Evolutionary conservation across 2,888 invertebrate species (phyloP), one percentile per base, ranked within the genome.

Genomic region (Parthenolecanium corni): DNA sequence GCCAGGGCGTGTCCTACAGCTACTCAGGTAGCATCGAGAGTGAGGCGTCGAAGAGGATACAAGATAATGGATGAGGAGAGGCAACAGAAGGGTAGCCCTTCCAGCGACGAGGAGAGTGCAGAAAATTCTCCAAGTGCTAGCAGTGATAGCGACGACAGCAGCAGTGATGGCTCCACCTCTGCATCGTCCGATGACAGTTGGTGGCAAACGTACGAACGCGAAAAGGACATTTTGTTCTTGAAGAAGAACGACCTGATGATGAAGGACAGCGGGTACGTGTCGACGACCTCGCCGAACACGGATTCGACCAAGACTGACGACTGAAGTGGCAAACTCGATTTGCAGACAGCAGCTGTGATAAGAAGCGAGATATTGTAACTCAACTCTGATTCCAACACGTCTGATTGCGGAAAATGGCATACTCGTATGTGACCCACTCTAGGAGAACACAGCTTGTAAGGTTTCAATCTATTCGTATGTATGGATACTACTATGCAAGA

Each of bases 161-260:
- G 16, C 24, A 62, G 62, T 46, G 53, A 24, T 16, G 62, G 52
- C 20, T 63, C 63, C 1, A 63, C 63, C 16, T 63, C 63, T 18
- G 63, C 42, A 25, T 63, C 63, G 14, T 63, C 63, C 21, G 63
- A 63, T n/a, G 53, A 63, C 21, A 63, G 63, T 18, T 63, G 63
- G 63, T 63, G 63, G 63, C 53, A 54, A 16, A 23, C 44, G 36
- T 63, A 63, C 38, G 31, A 63, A 36, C 44, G 21, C 16, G 18
- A 53, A 16, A 63, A 63, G 18, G 54, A 53, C 14, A 46, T 62
- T 31, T 25, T 36, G 38, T 52, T 52, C 40, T 40, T 52, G 23
- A 21, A 52, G 20, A 46, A 52, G 21, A 36, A 38, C 20, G n/a
- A 23, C 12, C 40, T 52, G 20, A 18, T 52, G 21, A 52, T 36